These are phyloP conservation scores for Bradypus variegatus DNA, from an alignment of 2,797 vertebrate species.

Conservation along the genomic window DNA sequence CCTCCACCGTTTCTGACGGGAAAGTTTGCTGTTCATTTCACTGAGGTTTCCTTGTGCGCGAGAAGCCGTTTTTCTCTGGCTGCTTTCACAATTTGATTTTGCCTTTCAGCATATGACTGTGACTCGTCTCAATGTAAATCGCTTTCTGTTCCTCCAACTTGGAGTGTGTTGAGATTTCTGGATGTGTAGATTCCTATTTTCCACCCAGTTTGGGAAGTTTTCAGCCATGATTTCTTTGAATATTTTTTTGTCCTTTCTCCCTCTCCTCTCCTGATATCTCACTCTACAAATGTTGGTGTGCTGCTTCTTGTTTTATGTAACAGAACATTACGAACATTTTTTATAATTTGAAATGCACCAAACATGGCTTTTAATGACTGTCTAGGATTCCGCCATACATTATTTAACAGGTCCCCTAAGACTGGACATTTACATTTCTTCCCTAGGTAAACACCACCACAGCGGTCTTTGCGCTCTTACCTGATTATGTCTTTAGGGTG, in stretches of 20 bases:
- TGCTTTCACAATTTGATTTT: not conserved
- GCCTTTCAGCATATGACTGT: not conserved
- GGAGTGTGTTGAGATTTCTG: not conserved
- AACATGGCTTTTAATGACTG: not conserved
- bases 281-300: not conserved
- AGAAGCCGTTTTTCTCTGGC: not conserved
- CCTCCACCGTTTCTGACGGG: too few species aligned
- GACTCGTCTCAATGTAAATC: not conserved
- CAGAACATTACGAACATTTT: not conserved
- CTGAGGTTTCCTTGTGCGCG: too few species aligned
- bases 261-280: not conserved
- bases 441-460: not conserved
- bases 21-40: too few species aligned
- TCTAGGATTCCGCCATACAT: not conserved
- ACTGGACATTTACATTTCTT: not conserved
- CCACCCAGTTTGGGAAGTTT: not conserved
- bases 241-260: not conserved
- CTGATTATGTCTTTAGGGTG: not conserved
- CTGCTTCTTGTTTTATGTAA: not conserved
- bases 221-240: not conserved
- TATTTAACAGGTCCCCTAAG: too few species aligned
- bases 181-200: not conserved
- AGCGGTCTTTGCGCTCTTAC: not conserved
- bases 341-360: too few species aligned
- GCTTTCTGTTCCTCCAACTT: not conserved